Conservation (phyloP, 1,140 invertebrate genomes). For the Gryon sp. region DNA sequence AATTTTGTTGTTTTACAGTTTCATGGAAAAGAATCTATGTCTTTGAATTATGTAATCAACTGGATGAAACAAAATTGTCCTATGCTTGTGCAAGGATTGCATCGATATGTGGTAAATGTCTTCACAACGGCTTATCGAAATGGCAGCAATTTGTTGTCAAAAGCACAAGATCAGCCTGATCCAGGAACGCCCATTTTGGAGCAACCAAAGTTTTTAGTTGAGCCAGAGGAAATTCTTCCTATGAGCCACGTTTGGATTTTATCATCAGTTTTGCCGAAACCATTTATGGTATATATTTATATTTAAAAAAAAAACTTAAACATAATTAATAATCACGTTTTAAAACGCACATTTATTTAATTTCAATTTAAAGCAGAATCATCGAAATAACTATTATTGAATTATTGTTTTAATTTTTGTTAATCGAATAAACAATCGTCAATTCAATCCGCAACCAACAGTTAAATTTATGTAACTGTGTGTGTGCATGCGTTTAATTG, state of each 20-base stretch:
- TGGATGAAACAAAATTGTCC: constrained; percentile 90
- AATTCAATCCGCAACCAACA: background rate
- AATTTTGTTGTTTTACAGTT: constrained; percentile 80
- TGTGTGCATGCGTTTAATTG: constrained; percentile 33
- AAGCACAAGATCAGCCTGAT: constrained; percentile 79
- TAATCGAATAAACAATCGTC: constrained; percentile 19
- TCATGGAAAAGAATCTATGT: constrained; percentile 87
- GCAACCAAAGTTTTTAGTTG: constrained; percentile 78
- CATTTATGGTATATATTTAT: constrained; percentile 81
- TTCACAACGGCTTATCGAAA: constrained; percentile 87
- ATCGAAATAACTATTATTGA: too few species aligned
- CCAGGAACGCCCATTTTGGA: constrained; percentile 88
- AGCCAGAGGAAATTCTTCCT: constrained; percentile 76
- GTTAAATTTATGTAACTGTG: constrained; percentile 32
- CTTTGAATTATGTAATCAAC: constrained; percentile 86
- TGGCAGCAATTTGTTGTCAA: constrained; percentile 79
- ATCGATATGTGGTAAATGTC: constrained; percentile 88
- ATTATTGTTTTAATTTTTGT: too few species aligned
- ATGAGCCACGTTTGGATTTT: constrained; percentile 89
- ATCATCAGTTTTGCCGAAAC: constrained; percentile 84
- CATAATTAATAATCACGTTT: too few species aligned
- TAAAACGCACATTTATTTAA: too few species aligned
- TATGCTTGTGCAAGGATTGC: constrained; percentile 86
- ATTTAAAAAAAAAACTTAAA: too few species aligned
- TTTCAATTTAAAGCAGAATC: too few species aligned